Percentiles rank a stretch among this genome's conserved stretches.
Conservation (phyloP, 2,888 invertebrate genomes). For the Macaria notata region DNA sequence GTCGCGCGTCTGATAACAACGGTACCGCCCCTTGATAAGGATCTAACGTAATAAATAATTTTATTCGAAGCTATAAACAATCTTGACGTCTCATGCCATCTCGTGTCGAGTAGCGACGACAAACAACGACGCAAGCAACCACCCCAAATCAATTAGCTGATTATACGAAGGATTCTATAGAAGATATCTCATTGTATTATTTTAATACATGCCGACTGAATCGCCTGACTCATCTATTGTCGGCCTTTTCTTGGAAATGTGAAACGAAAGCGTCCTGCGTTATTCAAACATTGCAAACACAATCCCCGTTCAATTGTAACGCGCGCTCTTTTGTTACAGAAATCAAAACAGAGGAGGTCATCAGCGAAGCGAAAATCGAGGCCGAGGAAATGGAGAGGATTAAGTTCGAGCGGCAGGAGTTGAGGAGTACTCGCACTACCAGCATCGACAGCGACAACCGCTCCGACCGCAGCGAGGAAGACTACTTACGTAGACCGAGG, state of each 20-base stretch:
- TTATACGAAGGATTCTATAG: conserved; percentile 49
- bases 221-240: conserved; percentile 78
- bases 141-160: conserved; percentile 64
- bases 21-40: conserved; percentile 25
- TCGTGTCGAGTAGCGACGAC: conserved; percentile 46
- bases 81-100: conserved; percentile 44
- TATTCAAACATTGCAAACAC: conserved; percentile 78
- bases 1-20: conserved; percentile 15
- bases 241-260: conserved; percentile 75
- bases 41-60: conserved; percentile 12
- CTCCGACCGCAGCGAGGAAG: conserved; percentile 80
- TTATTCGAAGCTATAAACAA: neutral
- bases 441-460: conserved; percentile 82
- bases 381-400: conserved; percentile 60
- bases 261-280: conserved; percentile 70
- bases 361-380: conserved; percentile 74
- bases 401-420: conserved; percentile 58
- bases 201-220: conserved; percentile 62
- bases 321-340: conserved; percentile 75
- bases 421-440: conserved; percentile 62
- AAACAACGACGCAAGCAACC: conserved; percentile 28
- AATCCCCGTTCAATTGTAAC: conserved; percentile 66
- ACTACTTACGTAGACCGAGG: conserved; percentile 59
- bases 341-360: conserved; percentile 77
- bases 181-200: conserved; percentile 62